A percentile compares a stretch with the other conserved stretches of the same genome.
These are phyloP conservation scores for Apus apus DNA, from an alignment of 2,113 vertebrate genomes.

Conservation along the genomic window DNA sequence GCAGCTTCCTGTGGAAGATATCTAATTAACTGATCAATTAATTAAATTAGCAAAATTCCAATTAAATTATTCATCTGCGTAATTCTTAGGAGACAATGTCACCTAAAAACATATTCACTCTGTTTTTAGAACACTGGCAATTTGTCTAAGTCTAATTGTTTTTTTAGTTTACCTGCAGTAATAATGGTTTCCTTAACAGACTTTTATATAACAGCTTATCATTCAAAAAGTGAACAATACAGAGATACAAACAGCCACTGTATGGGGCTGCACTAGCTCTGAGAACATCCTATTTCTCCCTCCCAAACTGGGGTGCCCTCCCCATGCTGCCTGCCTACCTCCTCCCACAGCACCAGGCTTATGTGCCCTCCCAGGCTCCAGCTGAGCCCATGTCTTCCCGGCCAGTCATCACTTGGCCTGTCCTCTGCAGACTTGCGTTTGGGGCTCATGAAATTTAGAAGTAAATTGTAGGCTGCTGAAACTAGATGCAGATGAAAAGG, in stretches of 20 bases:
- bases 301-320: no score
- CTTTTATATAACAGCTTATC: neutral
- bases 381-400: rapidly evolving
- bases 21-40: slow-evolving; percentile 4
- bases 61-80: slow-evolving; percentile 5
- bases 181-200: neutral
- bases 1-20: neutral
- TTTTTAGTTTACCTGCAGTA: neutral
- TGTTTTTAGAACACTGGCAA: neutral
- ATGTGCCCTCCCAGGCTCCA: neutral
- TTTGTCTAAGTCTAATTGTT: neutral
- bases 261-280: neutral
- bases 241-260: rapidly evolving
- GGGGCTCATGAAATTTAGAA: neutral
- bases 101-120: neutral
- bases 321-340: rapidly evolving
- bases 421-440: neutral
- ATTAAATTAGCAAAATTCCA: neutral
- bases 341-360: rapidly evolving
- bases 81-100: slow-evolving; percentile 12
- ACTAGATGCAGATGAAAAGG: rapidly evolving
- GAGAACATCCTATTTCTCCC: neutral
- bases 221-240: neutral
- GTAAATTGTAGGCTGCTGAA: neutral
- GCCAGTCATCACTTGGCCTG: neutral